phyloP scores from a whole-genome alignment of 2,113 vertebrate genomes.

The Psophia crepitans region DNA sequence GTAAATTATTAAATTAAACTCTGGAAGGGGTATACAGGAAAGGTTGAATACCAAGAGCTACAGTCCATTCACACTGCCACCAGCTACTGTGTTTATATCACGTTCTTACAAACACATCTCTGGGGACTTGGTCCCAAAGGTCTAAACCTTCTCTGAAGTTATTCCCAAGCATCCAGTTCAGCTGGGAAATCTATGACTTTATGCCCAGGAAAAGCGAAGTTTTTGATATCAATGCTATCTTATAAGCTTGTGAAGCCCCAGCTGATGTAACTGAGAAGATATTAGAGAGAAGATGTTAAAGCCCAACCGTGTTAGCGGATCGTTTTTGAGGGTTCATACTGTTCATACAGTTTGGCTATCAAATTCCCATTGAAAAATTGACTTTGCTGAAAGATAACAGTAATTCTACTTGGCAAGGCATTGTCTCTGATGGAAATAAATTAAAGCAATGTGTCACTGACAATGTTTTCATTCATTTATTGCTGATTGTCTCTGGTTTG shows the following conservation, averaged over 20 bases:
- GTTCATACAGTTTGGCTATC: neutral
- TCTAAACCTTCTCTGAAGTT: neutral
- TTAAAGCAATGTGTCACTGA: neutral
- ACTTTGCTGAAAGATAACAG: neutral
- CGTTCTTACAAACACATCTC: neutral
- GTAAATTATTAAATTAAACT: neutral
- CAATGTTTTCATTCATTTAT: neutral
- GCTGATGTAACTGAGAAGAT: neutral
- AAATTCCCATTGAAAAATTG: neutral
- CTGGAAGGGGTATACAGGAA: neutral
- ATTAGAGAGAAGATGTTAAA: neutral
- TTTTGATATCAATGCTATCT: neutral
- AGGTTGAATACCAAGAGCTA: neutral
- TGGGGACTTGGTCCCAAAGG: neutral
- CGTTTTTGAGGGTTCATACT: neutral
- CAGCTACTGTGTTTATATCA: neutral
- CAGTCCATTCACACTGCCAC: rapidly evolving
- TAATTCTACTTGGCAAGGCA: neutral
- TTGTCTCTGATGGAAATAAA: neutral
- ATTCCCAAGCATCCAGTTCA: neutral
- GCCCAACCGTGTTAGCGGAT: neutral
- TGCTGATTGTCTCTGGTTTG: neutral
- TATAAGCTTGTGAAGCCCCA: neutral
- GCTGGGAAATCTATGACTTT: neutral
- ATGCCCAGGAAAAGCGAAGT: neutral